Evolutionary conservation across 1,140 invertebrate genomes (phyloP), one percentile per base, ranked within the genome.

Genomic region (Drosophila chauvacae): DNA sequence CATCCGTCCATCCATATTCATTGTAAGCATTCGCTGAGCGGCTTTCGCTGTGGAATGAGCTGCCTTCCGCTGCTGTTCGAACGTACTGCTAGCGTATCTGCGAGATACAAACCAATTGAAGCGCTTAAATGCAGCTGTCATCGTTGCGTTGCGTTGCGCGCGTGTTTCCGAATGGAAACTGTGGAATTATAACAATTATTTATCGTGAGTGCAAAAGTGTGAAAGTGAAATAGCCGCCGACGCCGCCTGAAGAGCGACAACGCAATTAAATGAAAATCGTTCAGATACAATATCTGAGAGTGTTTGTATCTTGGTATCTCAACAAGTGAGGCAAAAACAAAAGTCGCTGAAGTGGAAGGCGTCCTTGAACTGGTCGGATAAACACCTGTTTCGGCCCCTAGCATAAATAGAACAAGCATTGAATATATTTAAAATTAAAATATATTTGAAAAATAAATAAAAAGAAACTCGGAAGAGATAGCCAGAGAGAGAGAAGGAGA

Each of bases 21-120:
- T 56, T 39, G 53, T 23, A 11, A 55, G 35, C 53, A 90, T 88
- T 90, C 81, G 81, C 65, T 80, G 84, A 83, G 80, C 84, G 84
- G 84, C 84, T 87, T 88, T 87, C 84, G 77, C 81, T 90, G 84
- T 88, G 77, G 84, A 79, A 88, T 75, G 84, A 73, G 70, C 71
- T 78, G 82, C 23, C 41, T 68, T 37, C 30, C 50, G 50, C n/a
- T 16, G 30, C 35, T 5, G 51, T 51, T 28, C 26, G 41, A 23
- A 56, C 26, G 20, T 16, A 39, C 16, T n/a, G 7, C 35, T 51
- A 20, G 44, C 73, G 70, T 73, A 73, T 73, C 57, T 69, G 48
- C 16, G 39, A 71, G 61, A 65, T 59, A 76, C 53, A 66, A 77
- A 56, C 62, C 47, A 79, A 81, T 77, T 51, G 44, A 62, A 50